These are phyloP conservation scores for Enteromius trimaculatus DNA, from an alignment of 2,797 vertebrate genomes.

Conservation along the genomic window DNA sequence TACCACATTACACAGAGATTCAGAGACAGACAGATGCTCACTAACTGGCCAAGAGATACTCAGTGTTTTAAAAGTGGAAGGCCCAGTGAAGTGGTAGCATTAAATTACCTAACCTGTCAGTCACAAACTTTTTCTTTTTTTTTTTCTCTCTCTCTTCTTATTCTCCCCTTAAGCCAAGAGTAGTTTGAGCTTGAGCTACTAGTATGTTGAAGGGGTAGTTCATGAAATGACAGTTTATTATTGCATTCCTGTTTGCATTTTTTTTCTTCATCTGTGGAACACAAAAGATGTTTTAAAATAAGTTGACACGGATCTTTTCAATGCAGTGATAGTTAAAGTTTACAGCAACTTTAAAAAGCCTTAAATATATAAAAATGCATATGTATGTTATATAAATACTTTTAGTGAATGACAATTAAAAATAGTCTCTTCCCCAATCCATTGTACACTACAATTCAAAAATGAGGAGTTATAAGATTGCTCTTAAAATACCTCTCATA, in stretches of 20 bases:
- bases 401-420: neutral
- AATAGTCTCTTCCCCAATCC: neutral
- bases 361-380: neutral
- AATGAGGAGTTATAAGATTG: neutral
- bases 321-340: neutral
- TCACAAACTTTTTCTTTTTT: slow-evolving; percentile 34
- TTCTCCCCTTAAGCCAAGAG: slow-evolving; percentile 12
- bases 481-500: neutral
- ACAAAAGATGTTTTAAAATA: neutral
- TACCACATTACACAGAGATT: slow-evolving; percentile 43
- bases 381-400: neutral
- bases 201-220: neutral
- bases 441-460: neutral
- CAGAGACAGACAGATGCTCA: slow-evolving; percentile 48
- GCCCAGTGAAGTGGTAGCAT: slow-evolving; percentile 42
- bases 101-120: slow-evolving; percentile 52
- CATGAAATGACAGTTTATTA: neutral
- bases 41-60: slow-evolving; percentile 49
- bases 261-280: neutral
- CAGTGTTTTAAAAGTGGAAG: slow-evolving; percentile 43
- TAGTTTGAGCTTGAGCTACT: slow-evolving; percentile 40
- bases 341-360: neutral
- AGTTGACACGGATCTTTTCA: neutral
- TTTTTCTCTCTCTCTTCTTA: neutral
- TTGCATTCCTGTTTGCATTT: neutral